Evolutionary conservation across 2,113 vertebrate genomes (phyloP).

Genomic region (Cephalopholis sonnerati): DNA sequence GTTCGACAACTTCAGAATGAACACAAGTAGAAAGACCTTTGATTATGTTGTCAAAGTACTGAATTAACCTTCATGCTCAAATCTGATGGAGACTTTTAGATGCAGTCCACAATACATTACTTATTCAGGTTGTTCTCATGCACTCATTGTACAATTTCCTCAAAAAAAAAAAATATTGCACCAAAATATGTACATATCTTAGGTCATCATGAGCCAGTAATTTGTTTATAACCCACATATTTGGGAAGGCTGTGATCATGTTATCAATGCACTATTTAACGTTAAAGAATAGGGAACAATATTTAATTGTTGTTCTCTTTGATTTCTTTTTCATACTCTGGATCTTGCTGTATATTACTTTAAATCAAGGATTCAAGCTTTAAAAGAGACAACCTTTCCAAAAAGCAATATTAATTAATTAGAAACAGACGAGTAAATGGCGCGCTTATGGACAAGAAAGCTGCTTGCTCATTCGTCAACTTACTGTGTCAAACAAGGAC

Average conservation of each 20-base stretch:
- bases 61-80: background rate
- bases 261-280: no score
- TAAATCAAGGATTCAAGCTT: background rate
- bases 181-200: no score
- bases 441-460: background rate
- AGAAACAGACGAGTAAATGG: background rate
- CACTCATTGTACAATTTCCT: no score
- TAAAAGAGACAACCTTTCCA: background rate
- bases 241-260: no score
- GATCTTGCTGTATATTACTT: background rate
- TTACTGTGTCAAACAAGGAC: conserved; percentile 31
- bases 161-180: no score
- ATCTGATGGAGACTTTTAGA: background rate
- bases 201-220: no score
- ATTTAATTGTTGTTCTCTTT: background rate
- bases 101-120: background rate
- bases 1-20: no score
- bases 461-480: background rate
- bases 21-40: background rate
- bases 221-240: no score
- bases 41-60: background rate
- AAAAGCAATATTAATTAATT: background rate
- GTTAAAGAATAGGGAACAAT: background rate
- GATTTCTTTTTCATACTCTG: background rate
- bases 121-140: background rate